phyloP scores from a whole-genome alignment of 2,888 invertebrate genomes.

The Brassicogethes aeneus region DNA sequence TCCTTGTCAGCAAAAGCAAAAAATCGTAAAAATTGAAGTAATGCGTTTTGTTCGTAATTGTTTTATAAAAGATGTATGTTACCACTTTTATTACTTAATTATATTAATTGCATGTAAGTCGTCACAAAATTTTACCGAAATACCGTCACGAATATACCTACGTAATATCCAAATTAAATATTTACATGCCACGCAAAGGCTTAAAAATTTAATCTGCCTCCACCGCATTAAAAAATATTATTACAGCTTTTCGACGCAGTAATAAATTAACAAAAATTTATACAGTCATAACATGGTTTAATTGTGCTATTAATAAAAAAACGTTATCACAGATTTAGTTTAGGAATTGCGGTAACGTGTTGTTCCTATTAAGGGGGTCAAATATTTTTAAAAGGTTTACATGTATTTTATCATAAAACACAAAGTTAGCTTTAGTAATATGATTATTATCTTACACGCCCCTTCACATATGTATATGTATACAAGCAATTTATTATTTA shows the following conservation, averaged over 20 bases:
- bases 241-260: slow-evolving; percentile 11
- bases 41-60: no score
- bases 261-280: slow-evolving; percentile 21
- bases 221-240: neutral
- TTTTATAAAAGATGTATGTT: no score
- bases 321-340: slow-evolving; percentile 5
- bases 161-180: slow-evolving; percentile 2
- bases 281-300: slow-evolving; percentile 17
- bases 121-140: no score
- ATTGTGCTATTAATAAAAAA: slow-evolving; percentile 19
- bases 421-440: neutral
- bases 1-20: no score
- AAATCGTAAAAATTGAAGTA: no score
- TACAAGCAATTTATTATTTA: no score
- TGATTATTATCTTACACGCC: neutral
- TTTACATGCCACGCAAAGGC: neutral
- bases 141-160: slow-evolving; percentile 7
- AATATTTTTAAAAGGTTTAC: neutral
- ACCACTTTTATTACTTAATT: no score
- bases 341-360: neutral
- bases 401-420: neutral
- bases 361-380: neutral
- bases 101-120: no score
- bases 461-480: no score
- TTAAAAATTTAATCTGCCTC: neutral